Percentiles rank a stretch among this genome's conserved stretches.
These are phyloP conservation scores for Anabas testudineus DNA, from an alignment of 2,797 vertebrate genomes.

Conservation along the genomic window DNA sequence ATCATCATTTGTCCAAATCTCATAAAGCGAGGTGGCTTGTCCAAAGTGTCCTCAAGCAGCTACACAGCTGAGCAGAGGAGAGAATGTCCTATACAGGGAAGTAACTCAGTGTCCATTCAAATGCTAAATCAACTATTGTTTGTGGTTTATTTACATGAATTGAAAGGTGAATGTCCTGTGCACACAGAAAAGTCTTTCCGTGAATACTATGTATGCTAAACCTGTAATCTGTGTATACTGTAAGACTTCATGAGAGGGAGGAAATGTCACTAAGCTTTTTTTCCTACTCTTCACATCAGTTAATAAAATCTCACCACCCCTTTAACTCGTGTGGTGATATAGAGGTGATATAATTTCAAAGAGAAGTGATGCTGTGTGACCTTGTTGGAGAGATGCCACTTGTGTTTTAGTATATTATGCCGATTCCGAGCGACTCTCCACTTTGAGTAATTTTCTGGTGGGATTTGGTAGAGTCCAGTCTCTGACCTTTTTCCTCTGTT, in stretches of 20 bases:
- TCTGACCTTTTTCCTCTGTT: no score
- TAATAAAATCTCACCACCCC: no score
- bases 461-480: neutral
- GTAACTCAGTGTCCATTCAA: neutral
- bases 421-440: neutral
- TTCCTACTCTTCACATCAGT: no score
- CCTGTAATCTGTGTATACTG: neutral
- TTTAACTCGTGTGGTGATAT: no score
- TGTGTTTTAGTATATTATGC: neutral
- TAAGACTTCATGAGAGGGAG: no score
- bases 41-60: neutral
- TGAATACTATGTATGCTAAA: no score
- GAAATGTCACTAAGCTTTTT: no score
- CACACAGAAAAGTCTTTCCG: neutral
- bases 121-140: neutral
- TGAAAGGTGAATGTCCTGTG: neutral
- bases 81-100: no score
- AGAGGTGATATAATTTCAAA: neutral
- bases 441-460: neutral
- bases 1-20: no score
- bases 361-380: neutral
- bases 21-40: no score
- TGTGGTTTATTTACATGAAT: no score
- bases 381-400: neutral
- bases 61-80: no score